These are phyloP conservation scores for Alethe castanea DNA, from an alignment of 2,113 vertebrate genomes.

Conservation along the genomic window DNA sequence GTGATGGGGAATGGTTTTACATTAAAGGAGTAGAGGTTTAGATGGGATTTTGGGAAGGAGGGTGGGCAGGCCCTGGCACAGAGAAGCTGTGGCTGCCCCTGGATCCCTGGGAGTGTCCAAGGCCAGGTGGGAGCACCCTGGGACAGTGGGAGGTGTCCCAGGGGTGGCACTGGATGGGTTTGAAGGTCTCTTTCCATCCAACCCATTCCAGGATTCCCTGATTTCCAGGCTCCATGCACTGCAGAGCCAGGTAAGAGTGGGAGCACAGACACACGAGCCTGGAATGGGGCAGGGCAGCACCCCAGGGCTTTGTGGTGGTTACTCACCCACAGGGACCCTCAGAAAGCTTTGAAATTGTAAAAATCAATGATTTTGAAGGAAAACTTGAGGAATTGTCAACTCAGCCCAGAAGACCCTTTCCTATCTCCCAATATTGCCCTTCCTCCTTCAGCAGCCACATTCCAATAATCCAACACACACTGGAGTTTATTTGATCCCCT, in stretches of 20 bases:
- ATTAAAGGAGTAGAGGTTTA: neutral
- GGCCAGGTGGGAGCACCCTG: neutral
- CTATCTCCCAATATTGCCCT: fast-evolving
- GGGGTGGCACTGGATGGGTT: fast-evolving
- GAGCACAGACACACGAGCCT: neutral
- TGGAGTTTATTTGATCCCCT: neutral
- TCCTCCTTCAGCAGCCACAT: neutral
- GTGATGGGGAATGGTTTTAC: neutral
- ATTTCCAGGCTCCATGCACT: neutral
- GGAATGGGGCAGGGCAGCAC: neutral
- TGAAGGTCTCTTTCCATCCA: neutral
- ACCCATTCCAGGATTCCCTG: neutral
- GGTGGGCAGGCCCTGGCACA: neutral
- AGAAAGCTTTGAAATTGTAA: neutral
- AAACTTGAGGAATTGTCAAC: neutral
- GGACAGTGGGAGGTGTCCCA: neutral
- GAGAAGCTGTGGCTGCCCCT: neutral
- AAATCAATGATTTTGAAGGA: neutral
- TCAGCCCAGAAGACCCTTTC: neutral
- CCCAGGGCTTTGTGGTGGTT: neutral
- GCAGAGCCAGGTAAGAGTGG: neutral
- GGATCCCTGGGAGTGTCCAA: neutral
- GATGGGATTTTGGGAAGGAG: neutral
- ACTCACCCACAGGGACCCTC: neutral
- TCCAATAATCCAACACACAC: neutral